Conservation (phyloP, 2,888 invertebrate species). For the Drosophila pseudotalamancana region DNA sequence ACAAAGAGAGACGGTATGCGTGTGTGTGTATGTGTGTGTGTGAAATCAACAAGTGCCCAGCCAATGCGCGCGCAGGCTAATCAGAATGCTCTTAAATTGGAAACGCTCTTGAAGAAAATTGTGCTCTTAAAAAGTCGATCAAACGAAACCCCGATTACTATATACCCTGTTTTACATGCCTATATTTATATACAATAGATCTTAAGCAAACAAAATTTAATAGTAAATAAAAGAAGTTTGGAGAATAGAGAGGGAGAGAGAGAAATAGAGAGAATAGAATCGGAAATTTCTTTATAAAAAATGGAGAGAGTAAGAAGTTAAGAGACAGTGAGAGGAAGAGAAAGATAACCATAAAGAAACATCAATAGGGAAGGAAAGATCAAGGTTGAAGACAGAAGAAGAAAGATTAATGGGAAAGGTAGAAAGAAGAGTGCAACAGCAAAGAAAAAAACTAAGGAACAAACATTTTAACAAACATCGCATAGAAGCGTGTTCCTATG, state of each 20-base stretch:
- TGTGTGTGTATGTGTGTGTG: slow-evolving; percentile 20
- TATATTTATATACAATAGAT: too few species aligned
- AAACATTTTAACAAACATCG: too few species aligned
- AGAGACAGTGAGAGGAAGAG: not conserved
- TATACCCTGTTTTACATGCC: too few species aligned
- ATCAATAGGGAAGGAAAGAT: too few species aligned
- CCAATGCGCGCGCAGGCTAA: slow-evolving; percentile 61
- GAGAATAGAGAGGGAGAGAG: not conserved
- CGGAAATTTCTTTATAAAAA: too few species aligned
- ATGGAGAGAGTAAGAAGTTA: too few species aligned
- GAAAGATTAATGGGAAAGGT: too few species aligned
- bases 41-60: slow-evolving; percentile 72
- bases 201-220: not conserved
- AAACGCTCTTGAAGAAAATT: slow-evolving; percentile 30
- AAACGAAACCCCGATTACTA: too few species aligned
- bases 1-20: not conserved
- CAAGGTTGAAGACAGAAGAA: not conserved
- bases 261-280: too few species aligned
- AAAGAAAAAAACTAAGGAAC: too few species aligned
- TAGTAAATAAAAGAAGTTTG: not conserved
- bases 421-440: too few species aligned
- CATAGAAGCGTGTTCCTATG: too few species aligned
- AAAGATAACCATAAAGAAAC: not conserved
- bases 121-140: slow-evolving; percentile 7
- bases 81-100: slow-evolving; percentile 8